These are phyloP conservation scores for Nasonia oneida DNA, from an alignment of 2,888 invertebrate species.

Conservation along the genomic window DNA sequence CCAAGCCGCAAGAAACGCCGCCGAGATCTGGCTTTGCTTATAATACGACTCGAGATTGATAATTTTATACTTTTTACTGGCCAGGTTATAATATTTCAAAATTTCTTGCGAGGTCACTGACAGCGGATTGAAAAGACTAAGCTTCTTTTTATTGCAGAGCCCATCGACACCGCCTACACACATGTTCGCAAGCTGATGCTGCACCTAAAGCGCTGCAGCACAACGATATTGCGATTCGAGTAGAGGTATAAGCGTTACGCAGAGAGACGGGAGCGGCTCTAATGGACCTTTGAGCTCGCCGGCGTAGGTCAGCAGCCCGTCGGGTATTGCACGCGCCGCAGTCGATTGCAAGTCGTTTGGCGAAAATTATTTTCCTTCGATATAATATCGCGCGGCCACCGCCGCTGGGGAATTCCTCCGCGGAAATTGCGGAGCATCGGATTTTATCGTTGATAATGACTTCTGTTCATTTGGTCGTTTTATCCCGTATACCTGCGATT, in stretches of 20 bases:
- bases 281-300: slow-evolving; percentile 36
- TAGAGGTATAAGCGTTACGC: not conserved
- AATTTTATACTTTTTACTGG: not conserved
- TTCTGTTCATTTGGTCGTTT: not conserved
- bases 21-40: not conserved
- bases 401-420: slow-evolving; percentile 28
- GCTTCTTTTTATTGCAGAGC: not conserved
- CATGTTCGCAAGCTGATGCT: slow-evolving; percentile 12
- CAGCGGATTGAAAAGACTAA: not conserved
- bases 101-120: not conserved
- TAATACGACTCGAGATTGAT: not conserved
- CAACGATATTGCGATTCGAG: slow-evolving; percentile 6
- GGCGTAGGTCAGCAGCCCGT: not conserved
- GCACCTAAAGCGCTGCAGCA: not conserved
- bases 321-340: slow-evolving; percentile 16
- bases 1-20: not conserved
- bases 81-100: not conserved
- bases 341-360: slow-evolving; percentile 29
- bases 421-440: slow-evolving; percentile 30
- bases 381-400: slow-evolving; percentile 22
- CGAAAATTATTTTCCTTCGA: slow-evolving; percentile 50
- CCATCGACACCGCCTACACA: not conserved
- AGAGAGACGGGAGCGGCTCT: not conserved
- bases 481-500: not conserved
- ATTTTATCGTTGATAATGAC: slow-evolving; percentile 25